Conservation (phyloP, 2,113 vertebrate species). For the Lophotis ruficrista region DNA sequence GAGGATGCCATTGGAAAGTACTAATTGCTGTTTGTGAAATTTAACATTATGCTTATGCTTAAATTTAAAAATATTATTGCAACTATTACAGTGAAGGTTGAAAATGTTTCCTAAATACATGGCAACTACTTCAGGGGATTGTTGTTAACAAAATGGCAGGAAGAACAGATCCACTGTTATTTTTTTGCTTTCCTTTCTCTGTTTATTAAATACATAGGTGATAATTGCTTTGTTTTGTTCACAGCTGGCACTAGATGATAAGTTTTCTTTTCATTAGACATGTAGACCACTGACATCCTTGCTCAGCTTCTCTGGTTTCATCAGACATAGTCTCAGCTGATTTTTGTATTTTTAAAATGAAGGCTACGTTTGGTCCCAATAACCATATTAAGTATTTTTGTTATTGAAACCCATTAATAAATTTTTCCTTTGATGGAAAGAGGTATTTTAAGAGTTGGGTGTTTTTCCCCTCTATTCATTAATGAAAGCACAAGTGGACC, state of each 20-base stretch:
- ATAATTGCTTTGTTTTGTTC: constrained; percentile 30
- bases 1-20: not conserved
- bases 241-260: not conserved
- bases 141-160: not conserved
- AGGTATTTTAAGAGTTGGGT: not conserved
- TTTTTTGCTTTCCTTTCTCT: not conserved
- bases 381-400: not conserved
- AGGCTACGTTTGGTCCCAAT: not conserved
- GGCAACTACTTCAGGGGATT: not conserved
- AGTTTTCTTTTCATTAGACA: not conserved
- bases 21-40: not conserved
- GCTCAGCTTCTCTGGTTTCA: not conserved
- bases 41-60: not conserved
- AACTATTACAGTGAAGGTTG: not conserved
- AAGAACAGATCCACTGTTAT: not conserved
- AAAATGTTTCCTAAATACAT: not conserved
- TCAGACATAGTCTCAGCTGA: not conserved
- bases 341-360: not conserved
- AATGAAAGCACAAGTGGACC: not conserved
- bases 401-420: not conserved
- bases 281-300: not conserved
- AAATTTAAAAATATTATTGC: not conserved
- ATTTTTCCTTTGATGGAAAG: not conserved
- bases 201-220: not conserved
- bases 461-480: not conserved